Conservation (phyloP, 1,140 invertebrate genomes). For the Cyrtorhinus lividipennis region DNA sequence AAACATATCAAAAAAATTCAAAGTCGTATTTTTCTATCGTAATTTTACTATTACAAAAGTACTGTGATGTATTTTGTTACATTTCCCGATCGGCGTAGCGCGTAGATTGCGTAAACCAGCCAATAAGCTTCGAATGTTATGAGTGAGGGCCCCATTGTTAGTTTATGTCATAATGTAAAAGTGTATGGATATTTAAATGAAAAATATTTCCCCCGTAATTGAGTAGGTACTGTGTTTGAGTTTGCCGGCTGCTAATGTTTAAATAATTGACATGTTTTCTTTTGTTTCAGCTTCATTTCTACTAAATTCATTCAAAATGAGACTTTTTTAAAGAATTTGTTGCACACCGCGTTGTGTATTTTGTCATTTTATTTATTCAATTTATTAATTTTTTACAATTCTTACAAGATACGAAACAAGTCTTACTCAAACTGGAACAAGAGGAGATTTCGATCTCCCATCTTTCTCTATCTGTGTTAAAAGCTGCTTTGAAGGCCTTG, state of each 20-base stretch:
- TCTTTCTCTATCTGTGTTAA: background rate
- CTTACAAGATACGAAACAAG: background rate
- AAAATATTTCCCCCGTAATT: background rate
- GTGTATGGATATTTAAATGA: background rate
- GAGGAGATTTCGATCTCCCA: background rate
- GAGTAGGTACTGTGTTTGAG: background rate
- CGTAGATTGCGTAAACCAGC: background rate
- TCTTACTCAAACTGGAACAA: background rate
- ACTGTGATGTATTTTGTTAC: conserved; percentile 8
- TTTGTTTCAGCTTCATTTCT: background rate
- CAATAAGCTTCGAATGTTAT: background rate
- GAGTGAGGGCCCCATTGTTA: background rate
- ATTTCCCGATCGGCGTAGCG: background rate
- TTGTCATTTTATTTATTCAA: background rate
- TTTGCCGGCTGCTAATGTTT: background rate
- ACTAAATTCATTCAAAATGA: background rate
- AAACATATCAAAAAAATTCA: background rate
- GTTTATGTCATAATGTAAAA: background rate
- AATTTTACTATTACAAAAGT: conserved; percentile 6
- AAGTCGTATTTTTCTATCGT: conserved; percentile 1
- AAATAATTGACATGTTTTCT: background rate
- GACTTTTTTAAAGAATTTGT: background rate
- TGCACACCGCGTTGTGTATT: too few species aligned
- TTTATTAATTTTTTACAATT: background rate
- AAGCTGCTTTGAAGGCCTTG: conserved; percentile 13